phyloP scores from a whole-genome alignment of 2,113 vertebrate genomes.

The Canis aureus region DNA sequence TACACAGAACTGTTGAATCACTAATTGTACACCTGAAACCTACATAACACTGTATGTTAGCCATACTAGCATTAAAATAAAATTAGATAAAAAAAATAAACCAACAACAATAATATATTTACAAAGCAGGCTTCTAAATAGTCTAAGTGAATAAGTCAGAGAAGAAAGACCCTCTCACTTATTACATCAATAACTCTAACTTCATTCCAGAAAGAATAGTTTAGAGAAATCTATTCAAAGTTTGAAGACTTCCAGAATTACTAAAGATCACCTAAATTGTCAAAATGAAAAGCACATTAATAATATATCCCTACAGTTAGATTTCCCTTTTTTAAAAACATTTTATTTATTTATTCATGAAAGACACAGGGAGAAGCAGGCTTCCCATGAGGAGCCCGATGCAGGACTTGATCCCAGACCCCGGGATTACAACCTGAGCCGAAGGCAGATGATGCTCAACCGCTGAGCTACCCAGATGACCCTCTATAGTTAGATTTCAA shows the following conservation, averaged over 20 bases:
- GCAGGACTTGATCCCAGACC: no score
- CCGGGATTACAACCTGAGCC: no score
- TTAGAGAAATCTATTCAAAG: conserved; percentile 33
- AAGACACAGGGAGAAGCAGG: no score
- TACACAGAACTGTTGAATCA: background rate
- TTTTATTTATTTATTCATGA: no score
- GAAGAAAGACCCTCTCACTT: conserved; percentile 37
- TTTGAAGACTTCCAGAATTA: conserved; percentile 47
- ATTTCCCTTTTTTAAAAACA: background rate
- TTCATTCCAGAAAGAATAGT: conserved; percentile 43
- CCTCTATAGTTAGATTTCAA: background rate
- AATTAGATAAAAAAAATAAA: background rate
- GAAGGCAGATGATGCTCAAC: no score
- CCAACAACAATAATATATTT: background rate
- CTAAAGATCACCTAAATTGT: background rate
- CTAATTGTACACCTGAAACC: background rate
- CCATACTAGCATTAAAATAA: background rate
- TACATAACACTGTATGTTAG: background rate
- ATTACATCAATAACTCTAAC: conserved; percentile 13
- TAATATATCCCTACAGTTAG: background rate
- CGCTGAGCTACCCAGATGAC: no score
- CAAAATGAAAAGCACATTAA: conserved; percentile 34
- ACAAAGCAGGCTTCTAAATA: conserved; percentile 20
- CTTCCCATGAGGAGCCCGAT: no score
- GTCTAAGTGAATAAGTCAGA: conserved; percentile 10